A percentile compares a stretch with the other conserved stretches of the same genome.
Evolutionary conservation across 2,113 vertebrate genomes (phyloP).

Genomic region (Dipodomys ordii): DNA sequence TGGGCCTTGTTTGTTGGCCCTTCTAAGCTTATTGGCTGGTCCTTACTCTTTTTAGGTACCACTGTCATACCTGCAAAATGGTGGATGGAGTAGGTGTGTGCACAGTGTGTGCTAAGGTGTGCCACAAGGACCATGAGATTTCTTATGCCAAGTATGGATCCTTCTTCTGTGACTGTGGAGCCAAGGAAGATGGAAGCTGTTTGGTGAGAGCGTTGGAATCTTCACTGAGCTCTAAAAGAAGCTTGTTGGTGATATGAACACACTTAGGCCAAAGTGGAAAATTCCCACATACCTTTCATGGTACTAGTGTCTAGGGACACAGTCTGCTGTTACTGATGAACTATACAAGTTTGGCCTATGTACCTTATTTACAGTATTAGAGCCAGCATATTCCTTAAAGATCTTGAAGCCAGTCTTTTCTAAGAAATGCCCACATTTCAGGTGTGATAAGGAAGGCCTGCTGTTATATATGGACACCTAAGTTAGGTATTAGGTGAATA

Average conservation of each 20-base stretch:
- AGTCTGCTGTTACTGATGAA: neutral
- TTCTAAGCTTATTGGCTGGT: conserved; percentile 8
- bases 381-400: neutral
- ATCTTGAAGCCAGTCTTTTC: neutral
- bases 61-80: conserved; percentile 99
- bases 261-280: neutral
- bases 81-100: conserved; percentile 99
- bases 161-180: conserved; percentile 99
- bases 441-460: neutral
- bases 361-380: neutral
- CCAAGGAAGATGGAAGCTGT: conserved; percentile 99
- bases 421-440: neutral
- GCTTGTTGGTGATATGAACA: neutral
- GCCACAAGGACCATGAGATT: conserved; percentile 99
- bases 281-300: neutral
- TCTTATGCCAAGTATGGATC: conserved; percentile 99
- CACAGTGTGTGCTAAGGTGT: conserved; percentile 99
- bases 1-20: neutral
- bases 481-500: neutral
- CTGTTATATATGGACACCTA: neutral
- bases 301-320: neutral
- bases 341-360: neutral
- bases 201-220: conserved; percentile 90
- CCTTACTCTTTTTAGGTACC: conserved; percentile 91
- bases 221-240: neutral